A percentile compares a stretch with the other conserved stretches of the same genome.
Conservation (phyloP, 2,888 invertebrate genomes). For the Ashinkailepas kermadecensis region DNA sequence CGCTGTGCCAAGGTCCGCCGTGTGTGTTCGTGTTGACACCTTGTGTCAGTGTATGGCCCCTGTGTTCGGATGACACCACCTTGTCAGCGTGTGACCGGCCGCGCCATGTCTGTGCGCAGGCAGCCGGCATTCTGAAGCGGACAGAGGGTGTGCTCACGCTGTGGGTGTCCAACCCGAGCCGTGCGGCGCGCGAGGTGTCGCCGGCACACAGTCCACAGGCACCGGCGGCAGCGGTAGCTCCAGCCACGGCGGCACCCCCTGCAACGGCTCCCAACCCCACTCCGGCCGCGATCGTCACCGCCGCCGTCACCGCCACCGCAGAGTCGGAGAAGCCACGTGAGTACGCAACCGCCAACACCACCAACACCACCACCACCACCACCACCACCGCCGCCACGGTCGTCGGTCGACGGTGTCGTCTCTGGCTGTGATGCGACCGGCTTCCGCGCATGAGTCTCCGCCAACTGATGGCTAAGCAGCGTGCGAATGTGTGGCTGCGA, state of each 20-base stretch:
- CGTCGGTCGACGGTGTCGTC: too few relatives aligned
- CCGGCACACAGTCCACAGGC: neutral
- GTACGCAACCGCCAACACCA: neutral
- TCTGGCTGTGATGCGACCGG: too few relatives aligned
- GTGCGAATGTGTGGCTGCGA: too few relatives aligned
- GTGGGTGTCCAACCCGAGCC: constrained; percentile 72
- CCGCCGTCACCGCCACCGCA: neutral
- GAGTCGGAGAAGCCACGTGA: constrained; percentile 4
- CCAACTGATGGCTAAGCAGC: too few relatives aligned
- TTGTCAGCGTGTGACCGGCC: too few relatives aligned
- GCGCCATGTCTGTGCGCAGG: constrained; percentile 49
- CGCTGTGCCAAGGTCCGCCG: too few relatives aligned
- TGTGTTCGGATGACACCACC: too few relatives aligned
- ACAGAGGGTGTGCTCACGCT: constrained; percentile 77
- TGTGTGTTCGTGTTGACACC: too few relatives aligned
- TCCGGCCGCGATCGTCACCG: neutral
- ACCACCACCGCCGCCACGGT: too few relatives aligned
- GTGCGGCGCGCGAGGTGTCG: constrained; percentile 27
- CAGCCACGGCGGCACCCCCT: constrained; percentile 37
- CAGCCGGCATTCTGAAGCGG: constrained; percentile 71
- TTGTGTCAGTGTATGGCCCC: too few relatives aligned
- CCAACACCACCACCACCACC: too few relatives aligned
- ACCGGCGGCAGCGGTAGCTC: constrained; percentile 35
- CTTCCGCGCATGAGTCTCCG: too few relatives aligned
- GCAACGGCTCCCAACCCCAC: neutral